Conservation (phyloP, 2,888 invertebrate species). For the Lasius fuliginosus region DNA sequence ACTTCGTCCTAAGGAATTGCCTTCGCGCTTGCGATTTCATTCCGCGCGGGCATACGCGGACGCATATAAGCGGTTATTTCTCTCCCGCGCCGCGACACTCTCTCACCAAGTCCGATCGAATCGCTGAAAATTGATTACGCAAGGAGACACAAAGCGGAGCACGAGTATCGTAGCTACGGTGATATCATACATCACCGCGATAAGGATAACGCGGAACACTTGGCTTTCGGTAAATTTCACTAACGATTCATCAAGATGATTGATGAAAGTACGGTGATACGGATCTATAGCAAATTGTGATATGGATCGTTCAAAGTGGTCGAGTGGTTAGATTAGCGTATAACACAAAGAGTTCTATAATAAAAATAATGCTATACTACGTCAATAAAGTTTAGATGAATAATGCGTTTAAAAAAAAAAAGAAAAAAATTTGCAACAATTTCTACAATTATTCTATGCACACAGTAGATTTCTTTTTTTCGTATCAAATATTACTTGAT, state of each 20-base stretch:
- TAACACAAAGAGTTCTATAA: neutral
- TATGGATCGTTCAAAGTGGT: neutral
- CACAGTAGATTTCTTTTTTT: neutral
- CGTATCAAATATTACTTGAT: neutral
- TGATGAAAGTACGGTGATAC: constrained; percentile 19
- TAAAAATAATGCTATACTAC: too few species aligned
- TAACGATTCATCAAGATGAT: constrained; percentile 21
- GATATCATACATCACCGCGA: constrained; percentile 41
- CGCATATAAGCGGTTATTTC: constrained; percentile 55
- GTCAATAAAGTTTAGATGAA: neutral
- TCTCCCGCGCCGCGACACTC: constrained; percentile 48
- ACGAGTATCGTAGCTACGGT: constrained; percentile 8
- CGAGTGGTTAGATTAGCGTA: neutral
- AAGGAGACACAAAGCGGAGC: constrained; percentile 22
- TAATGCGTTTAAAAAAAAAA: neutral
- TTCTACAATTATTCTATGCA: neutral
- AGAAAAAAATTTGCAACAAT: neutral
- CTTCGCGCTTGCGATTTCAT: constrained; percentile 84
- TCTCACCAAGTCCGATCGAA: constrained; percentile 42
- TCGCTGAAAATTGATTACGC: constrained; percentile 56
- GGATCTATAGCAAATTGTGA: constrained; percentile 17
- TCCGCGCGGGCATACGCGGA: constrained; percentile 71
- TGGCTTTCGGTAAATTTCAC: constrained; percentile 37
- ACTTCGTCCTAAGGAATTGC: constrained; percentile 82
- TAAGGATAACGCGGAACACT: constrained; percentile 35